Percentiles rank a stretch among this genome's conserved stretches.
Evolutionary conservation across 2,113 vertebrate genomes (phyloP).

Genomic region (Monarcha castaneiventris): DNA sequence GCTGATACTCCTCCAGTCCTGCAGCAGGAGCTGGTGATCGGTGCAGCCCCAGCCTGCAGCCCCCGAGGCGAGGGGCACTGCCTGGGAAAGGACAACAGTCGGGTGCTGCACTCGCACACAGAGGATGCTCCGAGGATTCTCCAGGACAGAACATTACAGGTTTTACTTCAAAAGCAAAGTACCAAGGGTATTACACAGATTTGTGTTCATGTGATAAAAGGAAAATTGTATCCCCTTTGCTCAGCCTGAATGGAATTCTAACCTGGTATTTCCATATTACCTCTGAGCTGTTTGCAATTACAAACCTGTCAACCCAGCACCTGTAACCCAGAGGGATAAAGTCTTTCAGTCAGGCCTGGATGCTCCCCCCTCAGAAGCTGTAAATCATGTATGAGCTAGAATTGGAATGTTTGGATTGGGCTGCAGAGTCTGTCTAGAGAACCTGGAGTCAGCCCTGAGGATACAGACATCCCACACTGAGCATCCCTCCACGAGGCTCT

Average conservation of each 20-base stretch:
- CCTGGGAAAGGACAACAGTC: not conserved
- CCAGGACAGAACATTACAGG: not conserved
- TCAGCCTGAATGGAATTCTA: not conserved
- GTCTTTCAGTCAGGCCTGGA: not conserved
- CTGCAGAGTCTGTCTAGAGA: not conserved
- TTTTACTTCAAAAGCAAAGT: not conserved
- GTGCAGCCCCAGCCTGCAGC: not conserved
- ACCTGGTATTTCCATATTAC: not conserved
- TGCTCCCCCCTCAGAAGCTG: not conserved
- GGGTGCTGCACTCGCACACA: not conserved
- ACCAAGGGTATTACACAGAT: not conserved
- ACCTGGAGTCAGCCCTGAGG: not conserved
- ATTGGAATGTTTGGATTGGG: not conserved
- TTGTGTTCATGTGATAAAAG: not conserved
- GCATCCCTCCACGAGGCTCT: not conserved
- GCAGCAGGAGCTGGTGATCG: not conserved
- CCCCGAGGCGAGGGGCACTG: not conserved
- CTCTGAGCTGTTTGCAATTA: not conserved
- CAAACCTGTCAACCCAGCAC: not conserved
- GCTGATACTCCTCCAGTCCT: not conserved
- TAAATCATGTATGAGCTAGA: not conserved
- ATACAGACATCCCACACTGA: not conserved
- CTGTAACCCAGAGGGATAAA: not conserved
- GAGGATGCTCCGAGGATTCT: not conserved
- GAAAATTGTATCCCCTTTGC: not conserved